These are phyloP conservation scores for Nipponia nippon DNA, from an alignment of 2,113 vertebrate species.

Conservation along the genomic window DNA sequence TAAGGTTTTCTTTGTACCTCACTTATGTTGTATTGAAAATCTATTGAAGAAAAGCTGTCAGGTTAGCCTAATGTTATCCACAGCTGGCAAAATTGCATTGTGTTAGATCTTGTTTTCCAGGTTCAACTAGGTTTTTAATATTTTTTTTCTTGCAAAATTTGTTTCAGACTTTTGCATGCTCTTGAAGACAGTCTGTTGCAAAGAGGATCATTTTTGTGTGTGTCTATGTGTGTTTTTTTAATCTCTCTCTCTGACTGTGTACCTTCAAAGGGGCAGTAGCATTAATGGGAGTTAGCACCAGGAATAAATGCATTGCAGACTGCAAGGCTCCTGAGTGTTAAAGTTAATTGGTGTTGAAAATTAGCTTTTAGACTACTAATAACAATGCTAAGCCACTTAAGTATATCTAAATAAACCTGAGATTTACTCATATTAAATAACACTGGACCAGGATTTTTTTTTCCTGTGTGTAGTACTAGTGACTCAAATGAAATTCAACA, in stretches of 20 bases:
- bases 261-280: neutral
- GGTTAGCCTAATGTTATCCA: neutral
- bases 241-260: neutral
- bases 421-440: neutral
- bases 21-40: conserved; percentile 23
- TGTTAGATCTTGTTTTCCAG: neutral
- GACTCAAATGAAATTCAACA: neutral
- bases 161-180: neutral
- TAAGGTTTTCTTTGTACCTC: neutral
- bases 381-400: neutral
- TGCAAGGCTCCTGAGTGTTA: neutral
- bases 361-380: neutral
- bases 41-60: neutral
- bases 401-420: conserved; percentile 2
- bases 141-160: neutral
- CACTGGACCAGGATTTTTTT: neutral
- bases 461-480: neutral
- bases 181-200: neutral
- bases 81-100: neutral
- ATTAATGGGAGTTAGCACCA: neutral
- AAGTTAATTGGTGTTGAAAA: neutral
- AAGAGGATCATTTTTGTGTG: neutral
- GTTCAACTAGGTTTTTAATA: neutral
- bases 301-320: neutral
- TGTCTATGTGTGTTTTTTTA: neutral